Evolutionary conservation across 2,113 vertebrate genomes (phyloP), one percentile per base, ranked within the genome.

Genomic region (Brachyhypopomus occidentalis): DNA sequence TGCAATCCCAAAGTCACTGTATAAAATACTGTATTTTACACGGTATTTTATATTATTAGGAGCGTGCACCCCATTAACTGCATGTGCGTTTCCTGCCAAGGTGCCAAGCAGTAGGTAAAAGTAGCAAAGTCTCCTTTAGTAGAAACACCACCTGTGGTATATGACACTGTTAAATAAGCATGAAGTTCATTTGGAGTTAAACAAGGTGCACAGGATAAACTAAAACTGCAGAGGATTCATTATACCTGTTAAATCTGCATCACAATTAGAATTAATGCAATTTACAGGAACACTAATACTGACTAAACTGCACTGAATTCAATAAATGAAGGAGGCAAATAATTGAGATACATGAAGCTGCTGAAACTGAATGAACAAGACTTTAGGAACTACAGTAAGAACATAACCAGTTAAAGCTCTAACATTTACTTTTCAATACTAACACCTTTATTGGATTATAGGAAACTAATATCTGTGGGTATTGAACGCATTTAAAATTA

Each of bases 401-500:
- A 55, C 5, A 74, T 64, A 63, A 55, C 48, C 48, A 69, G 63
- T 84, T 85, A 83, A 78, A 88, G 63, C 55, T 84, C 64, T 59
- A 60, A 71, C 84, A 78, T 78, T 78, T 73, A 66, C 72, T 75
- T 84, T 77, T 70, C 30, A 72, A 77, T 82, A 80, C 38, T 82
- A 36, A 80, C 56, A 79, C 55, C 78, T 86, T 84, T 16, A 72
- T 82, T 75, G 76, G 48, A 75, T 79, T 75, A 70, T 5, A 62
- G 6, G 63, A 11, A 74, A 75, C 70, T 34, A 84, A 55, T 56
- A 74, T 70, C 56, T 75, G 80, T 70, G 80, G 87, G 88, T 88
- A 88, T 89, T 91, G 90, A 92, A 89, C 80, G 83, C 70, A 81
- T 83, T 87, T 84, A 80, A 83, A 85, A 89, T 81, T 17, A 84